A percentile compares a stretch with the other conserved stretches of the same genome.
phyloP scores from a whole-genome alignment of 2,888 invertebrate species.

The Acleris laterana region DNA sequence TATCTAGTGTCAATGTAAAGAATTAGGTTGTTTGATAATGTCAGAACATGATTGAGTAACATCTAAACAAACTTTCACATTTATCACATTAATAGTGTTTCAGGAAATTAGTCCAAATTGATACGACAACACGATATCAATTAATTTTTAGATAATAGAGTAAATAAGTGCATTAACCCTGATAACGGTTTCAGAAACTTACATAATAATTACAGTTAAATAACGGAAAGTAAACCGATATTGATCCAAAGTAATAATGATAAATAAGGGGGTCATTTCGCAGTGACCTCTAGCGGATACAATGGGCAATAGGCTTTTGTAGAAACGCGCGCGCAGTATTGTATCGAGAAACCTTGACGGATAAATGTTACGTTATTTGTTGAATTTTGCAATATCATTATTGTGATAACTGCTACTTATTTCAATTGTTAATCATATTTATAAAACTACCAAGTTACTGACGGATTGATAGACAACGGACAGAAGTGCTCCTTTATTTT shows the following conservation, averaged over 20 bases:
- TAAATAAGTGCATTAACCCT: constrained; percentile 26
- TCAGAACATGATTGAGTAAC: too few relatives aligned
- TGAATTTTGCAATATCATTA: constrained; percentile 16
- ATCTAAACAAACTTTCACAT: too few relatives aligned
- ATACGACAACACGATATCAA: constrained; percentile 16
- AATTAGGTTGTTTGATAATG: too few relatives aligned
- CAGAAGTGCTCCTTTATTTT: too few relatives aligned
- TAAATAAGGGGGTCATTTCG: constrained; percentile 23
- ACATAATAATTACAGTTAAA: constrained; percentile 1
- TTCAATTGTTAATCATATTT: too few relatives aligned
- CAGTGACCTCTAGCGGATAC: constrained; percentile 25
- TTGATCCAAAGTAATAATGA: constrained; percentile 11
- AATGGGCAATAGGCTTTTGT: constrained; percentile 14
- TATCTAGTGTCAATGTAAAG: too few relatives aligned
- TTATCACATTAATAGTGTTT: constrained; percentile 3
- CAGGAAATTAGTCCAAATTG: constrained; percentile 16
- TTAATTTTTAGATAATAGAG: constrained; percentile 7
- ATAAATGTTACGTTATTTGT: constrained; percentile 18
- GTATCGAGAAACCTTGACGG: constrained; percentile 32
- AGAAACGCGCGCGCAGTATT: constrained; percentile 21
- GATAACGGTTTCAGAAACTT: constrained; percentile 15
- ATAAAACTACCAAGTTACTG: too few relatives aligned
- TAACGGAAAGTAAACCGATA: neutral
- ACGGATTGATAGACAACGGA: too few relatives aligned
- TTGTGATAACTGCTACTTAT: constrained; percentile 1